Conservation (phyloP, 30 jellyfish, hydroid and myxozoan species). For the Turritopsis dohrnii region DNA sequence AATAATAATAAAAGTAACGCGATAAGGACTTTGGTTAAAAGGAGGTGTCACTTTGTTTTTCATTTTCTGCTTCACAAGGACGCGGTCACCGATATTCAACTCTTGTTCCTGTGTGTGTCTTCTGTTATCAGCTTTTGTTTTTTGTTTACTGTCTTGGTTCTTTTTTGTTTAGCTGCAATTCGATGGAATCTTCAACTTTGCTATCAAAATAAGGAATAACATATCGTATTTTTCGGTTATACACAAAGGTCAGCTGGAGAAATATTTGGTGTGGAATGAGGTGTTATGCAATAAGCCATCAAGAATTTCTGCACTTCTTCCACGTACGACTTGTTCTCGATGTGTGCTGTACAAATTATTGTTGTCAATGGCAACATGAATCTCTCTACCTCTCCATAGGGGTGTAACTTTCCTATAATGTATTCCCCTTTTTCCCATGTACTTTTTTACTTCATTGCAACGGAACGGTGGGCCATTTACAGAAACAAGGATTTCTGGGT, state of each 20-base stretch:
- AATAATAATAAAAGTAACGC: too few relatives aligned
- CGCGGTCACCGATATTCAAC: too few relatives aligned
- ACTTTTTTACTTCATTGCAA: background rate
- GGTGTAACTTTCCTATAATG: constrained; percentile 9
- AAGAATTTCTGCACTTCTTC: constrained; percentile 9
- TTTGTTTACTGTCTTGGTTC: background rate
- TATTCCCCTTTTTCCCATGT: constrained; percentile 8
- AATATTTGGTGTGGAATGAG: background rate
- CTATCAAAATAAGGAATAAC: background rate
- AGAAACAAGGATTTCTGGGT: constrained; percentile 29
- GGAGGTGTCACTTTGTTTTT: too few relatives aligned
- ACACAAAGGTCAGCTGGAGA: background rate
- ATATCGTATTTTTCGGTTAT: background rate
- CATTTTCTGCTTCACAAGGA: too few relatives aligned
- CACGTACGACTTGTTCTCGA: constrained; percentile 13
- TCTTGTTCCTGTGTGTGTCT: too few relatives aligned
- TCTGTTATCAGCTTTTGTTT: too few relatives aligned
- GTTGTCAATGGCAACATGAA: background rate
- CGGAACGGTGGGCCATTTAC: constrained; percentile 58
- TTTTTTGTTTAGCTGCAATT: background rate
- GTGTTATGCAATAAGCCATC: constrained; percentile 8
- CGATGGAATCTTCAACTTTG: background rate
- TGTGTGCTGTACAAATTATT: constrained; percentile 1
- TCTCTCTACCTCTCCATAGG: constrained; percentile 14
- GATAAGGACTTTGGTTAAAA: too few relatives aligned